phyloP scores from a whole-genome alignment of 2,797 vertebrate genomes.

The Eulemur mongoz region DNA sequence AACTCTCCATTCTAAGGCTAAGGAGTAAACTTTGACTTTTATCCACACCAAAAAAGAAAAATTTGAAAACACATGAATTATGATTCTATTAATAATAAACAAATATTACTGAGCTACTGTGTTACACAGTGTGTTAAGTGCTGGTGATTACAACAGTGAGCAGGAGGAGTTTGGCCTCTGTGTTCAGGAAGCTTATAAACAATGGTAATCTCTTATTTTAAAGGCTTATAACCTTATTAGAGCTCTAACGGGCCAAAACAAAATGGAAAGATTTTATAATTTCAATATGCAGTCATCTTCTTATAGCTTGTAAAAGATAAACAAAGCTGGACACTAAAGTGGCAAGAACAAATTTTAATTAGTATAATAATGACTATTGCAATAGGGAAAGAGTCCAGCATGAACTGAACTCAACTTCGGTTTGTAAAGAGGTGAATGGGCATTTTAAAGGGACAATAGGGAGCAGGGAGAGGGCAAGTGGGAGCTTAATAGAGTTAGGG shows the following conservation, averaged over 20 bases:
- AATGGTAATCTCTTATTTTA: background rate
- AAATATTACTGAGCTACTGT: background rate
- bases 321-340: background rate
- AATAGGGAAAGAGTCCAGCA: background rate
- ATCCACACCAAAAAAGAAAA: background rate
- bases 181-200: background rate
- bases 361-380: background rate
- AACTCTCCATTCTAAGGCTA: background rate
- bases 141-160: background rate
- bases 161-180: background rate
- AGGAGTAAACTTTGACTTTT: background rate
- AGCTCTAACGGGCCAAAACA: background rate
- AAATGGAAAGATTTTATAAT: constrained; percentile 6
- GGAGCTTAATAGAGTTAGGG: background rate
- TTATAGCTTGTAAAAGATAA: background rate
- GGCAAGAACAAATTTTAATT: background rate
- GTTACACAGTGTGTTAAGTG: background rate
- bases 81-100: background rate
- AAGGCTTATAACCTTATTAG: background rate
- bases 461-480: too few species aligned
- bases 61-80: background rate
- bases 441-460: background rate
- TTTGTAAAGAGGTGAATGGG: background rate
- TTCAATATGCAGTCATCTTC: background rate
- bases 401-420: background rate